Base-by-base conservation (phyloP, 2,797 vertebrate species). In the Rhinophrynus dorsalis region DNA sequence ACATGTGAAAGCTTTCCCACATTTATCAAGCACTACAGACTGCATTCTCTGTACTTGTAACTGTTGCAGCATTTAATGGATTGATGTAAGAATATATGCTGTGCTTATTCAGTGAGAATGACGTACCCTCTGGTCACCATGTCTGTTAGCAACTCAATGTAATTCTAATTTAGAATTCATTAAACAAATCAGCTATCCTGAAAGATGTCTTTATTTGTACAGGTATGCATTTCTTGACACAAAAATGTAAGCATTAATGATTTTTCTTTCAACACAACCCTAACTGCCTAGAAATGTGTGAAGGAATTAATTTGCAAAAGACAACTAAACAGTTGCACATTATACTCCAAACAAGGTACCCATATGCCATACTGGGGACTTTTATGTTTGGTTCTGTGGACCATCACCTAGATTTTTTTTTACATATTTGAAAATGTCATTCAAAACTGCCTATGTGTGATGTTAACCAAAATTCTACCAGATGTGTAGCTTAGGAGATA, bases 231-330 rank as follows among this genome's bases (percentile, higher is more conserved):
- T 69, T 61, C 67, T 27, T 50, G 11, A 47, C 57, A 32, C 62
- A 29, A 47, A 61, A 69, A 69, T 62, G 47, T 54, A 61, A 55
- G 37, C 18, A 23, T 50, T 61, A 69, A 69, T 54, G 57, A 61
- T 55, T 52, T 62, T 62, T 37, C 37, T 69, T 62, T 69, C 57
- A 62, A 54, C 57, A 61, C 67, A 35, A 69, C 30, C 47, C 42
- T 38, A 68, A 38, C 32, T 51, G 32, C 44, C 47, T 20, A 59
- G 37, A 27, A 40, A 59, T 58, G 54, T 33, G 51, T 45, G 18
- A 67, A 67, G 18, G 35, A 26, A 57, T 45, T 42, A 20, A 1
- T 33, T 10, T 47, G 55, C 29, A 58, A 26, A 47, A 29, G 24
- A 55, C 38, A 38, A 66, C 27, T 44, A 55, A 55, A 56, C 64